Base-by-base conservation (phyloP, 2,888 invertebrate genomes). In the Cordilura impudica region DNA sequence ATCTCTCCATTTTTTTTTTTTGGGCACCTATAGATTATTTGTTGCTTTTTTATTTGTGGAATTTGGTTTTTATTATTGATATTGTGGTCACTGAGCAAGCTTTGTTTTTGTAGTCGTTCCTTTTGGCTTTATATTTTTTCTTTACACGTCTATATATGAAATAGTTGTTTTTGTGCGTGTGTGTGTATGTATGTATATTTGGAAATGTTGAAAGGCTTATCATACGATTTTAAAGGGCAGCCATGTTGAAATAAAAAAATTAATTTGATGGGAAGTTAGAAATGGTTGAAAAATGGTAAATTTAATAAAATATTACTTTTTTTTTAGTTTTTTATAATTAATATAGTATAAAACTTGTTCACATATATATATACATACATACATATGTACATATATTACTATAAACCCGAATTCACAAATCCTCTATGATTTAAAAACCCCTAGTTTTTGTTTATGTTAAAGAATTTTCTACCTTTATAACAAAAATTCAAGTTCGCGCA, bases 31-130 rank as follows among this genome's bases (percentile, higher is more conserved):
- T 39, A 29, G 7, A 35, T n/a, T 54, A 21, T 23, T 21, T 61
- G 45, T 58, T 53, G 29, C 21, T 43, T 61, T 45, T 8, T 31
- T 63, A 69, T 79, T 65, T 19, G 14, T 45, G 31, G 29, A 35
- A 53, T 54, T 61, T 54, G 51, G 35, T 45, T 73, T 53, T 43
- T 61, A n/a, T n/a, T n/a, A n/a, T 71, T 71, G 14, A 58, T 70
- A 5, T 26, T 78, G 0, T 58, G 23, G 7, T 65, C 43, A 58
- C 19, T 49, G 47, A 29, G 47, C 66, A 26, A 49, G 14, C 14
- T 54, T 45, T 73, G 45, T 49, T 60, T 63, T 78, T 56, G 49
- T 71, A 39, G 6, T 53, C 19, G 31, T 67, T 63, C 29, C 19
- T 53, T 14, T 54, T 69, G n/a, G 3, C 7, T 2, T 23, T 23